Evolutionary conservation across 1,140 invertebrate species (phyloP), one percentile per base, ranked within the genome.

Genomic region (Chrysomallon squamiferum): DNA sequence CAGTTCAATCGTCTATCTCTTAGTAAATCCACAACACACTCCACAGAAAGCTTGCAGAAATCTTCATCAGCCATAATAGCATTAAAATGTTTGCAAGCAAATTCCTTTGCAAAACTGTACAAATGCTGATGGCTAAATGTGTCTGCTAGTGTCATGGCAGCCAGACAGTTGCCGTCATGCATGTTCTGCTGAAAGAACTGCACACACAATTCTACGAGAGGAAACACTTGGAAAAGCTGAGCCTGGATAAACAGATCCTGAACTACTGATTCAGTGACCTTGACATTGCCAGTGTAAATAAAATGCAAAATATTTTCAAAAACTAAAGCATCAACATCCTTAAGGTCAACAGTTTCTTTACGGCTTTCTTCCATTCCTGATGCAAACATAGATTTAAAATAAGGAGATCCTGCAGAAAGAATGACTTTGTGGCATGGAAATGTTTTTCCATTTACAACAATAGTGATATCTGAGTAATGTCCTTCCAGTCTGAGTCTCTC

Each of bases 341-440:
- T 74, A 25, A 83, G 67, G 18, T 77, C 72, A 25, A 83, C 75
- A 2, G 68, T 66, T 30, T 72, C 73, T 62, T 81, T 80, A 6
- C 72, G 62, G 54, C 77, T 78, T 54, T 83, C 81, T 45, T 77
- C 78, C 81, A 83, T 83, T 9, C 79, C 79, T 13, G 77, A 81
- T 3, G 75, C 73, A 66, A 83, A 83, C 81, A 83, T 83, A 3
- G 77, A 78, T 62, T 74, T 73, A 57, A 82, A 82, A 45, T 83
- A 83, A 3, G 76, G 65, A 3, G 81, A 81, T 2, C 79, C 79
- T 45, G 79, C 77, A 33, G 79, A 77, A 13, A 83, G 67, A 22
- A 83, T 74, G 18, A 81, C 75, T 35, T 76, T 76, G 52, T 83
- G 81, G 64, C 81, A 80, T 1, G 76, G 74, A 59, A 81, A 83